Conservation (phyloP, 2,113 vertebrate genomes). For the Corythornis cristatus region DNA sequence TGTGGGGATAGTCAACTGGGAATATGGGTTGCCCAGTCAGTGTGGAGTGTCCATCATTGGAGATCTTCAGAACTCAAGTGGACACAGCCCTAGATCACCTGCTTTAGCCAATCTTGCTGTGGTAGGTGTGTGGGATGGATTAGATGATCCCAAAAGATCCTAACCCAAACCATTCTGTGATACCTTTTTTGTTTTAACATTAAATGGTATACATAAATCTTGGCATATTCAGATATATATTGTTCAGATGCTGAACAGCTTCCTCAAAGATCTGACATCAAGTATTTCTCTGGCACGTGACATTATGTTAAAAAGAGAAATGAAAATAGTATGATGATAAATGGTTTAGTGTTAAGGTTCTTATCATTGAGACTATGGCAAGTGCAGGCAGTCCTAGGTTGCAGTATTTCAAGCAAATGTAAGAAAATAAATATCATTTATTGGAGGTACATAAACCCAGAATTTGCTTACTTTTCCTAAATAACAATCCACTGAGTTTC, state of each 20-base stretch:
- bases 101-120: neutral
- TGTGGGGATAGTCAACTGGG: neutral
- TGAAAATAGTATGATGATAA: neutral
- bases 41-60: neutral
- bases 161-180: neutral
- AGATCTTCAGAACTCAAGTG: neutral
- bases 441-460: neutral
- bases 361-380: neutral
- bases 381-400: neutral
- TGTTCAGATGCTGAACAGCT: neutral
- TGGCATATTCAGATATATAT: neutral
- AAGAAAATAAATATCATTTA: neutral
- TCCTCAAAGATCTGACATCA: neutral
- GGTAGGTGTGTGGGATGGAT: neutral
- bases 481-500: neutral
- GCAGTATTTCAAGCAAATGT: neutral
- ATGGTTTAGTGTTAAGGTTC: neutral
- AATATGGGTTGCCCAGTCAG: neutral
- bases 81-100: neutral
- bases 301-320: neutral
- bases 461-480: neutral
- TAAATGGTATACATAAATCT: neutral
- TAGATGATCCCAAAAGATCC: neutral
- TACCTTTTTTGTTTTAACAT: neutral
- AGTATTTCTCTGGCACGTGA: neutral